Percentiles rank a stretch among this genome's conserved stretches.
Conservation (phyloP, 2,888 invertebrate species). For the Loripinus fragilis region DNA sequence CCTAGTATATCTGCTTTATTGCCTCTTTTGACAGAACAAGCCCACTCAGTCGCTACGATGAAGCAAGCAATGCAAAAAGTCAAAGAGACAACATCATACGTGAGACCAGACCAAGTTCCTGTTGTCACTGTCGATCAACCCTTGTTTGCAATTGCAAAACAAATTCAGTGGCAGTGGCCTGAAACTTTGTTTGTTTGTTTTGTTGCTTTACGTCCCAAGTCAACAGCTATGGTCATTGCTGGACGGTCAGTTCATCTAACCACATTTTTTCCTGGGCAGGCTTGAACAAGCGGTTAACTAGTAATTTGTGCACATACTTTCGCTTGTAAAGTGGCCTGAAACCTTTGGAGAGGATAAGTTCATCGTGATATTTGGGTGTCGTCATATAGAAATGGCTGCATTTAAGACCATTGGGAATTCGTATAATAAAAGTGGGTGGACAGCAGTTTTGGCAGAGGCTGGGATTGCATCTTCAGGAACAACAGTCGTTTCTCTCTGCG, state of each 20-base stretch:
- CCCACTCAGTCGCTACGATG: not conserved
- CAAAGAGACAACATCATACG: not conserved
- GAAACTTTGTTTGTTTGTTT: too few species aligned
- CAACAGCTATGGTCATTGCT: too few species aligned
- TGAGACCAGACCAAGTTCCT: not conserved
- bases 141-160: not conserved
- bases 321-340: too few species aligned
- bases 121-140: not conserved
- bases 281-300: too few species aligned
- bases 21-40: not conserved
- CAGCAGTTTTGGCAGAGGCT: conserved; percentile 35
- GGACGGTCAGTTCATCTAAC: too few species aligned
- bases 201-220: too few species aligned
- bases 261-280: too few species aligned
- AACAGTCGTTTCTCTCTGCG: too few species aligned
- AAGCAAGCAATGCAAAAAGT: not conserved
- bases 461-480: too few species aligned
- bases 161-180: conserved; percentile 7
- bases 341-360: not conserved
- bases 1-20: not conserved
- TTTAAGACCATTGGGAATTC: too few species aligned
- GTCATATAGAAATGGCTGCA: too few species aligned
- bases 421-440: not conserved
- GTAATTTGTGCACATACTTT: too few species aligned
- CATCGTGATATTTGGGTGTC: not conserved